Conservation (phyloP, 2,888 invertebrate genomes). For the Escarpia spicata region DNA sequence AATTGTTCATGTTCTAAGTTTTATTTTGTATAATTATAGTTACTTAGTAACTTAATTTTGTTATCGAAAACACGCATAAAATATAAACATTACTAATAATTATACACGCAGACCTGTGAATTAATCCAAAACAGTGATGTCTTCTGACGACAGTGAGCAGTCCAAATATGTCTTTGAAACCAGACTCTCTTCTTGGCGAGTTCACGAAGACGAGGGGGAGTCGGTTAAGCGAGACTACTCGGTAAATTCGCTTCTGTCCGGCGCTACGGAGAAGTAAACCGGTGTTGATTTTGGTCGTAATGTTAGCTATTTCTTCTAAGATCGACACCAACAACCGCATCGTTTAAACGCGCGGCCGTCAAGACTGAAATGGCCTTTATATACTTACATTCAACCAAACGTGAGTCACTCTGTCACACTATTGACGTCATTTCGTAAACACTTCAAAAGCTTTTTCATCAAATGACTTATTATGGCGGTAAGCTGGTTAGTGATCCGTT, state of each 20-base stretch:
- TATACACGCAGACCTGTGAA: too few relatives aligned
- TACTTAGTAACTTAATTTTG: too few relatives aligned
- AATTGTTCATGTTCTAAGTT: too few relatives aligned
- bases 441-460: background rate
- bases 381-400: background rate
- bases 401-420: background rate
- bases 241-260: background rate
- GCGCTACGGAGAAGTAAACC: background rate
- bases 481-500: background rate
- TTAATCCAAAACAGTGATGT: too few relatives aligned
- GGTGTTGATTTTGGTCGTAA: background rate
- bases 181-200: too few relatives aligned
- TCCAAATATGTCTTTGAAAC: too few relatives aligned
- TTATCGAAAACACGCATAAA: too few relatives aligned
- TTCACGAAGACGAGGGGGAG: too few relatives aligned
- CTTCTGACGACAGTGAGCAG: too few relatives aligned
- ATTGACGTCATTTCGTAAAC: constrained; percentile 4
- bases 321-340: background rate
- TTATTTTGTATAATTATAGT: too few relatives aligned
- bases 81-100: too few relatives aligned
- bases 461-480: background rate
- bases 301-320: background rate
- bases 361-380: background rate
- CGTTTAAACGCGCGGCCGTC: background rate
- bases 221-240: too few relatives aligned